Percentiles rank a stretch among this genome's conserved stretches.
Evolutionary conservation across 2,797 vertebrate genomes (phyloP).

Genomic region (Channa striata): DNA sequence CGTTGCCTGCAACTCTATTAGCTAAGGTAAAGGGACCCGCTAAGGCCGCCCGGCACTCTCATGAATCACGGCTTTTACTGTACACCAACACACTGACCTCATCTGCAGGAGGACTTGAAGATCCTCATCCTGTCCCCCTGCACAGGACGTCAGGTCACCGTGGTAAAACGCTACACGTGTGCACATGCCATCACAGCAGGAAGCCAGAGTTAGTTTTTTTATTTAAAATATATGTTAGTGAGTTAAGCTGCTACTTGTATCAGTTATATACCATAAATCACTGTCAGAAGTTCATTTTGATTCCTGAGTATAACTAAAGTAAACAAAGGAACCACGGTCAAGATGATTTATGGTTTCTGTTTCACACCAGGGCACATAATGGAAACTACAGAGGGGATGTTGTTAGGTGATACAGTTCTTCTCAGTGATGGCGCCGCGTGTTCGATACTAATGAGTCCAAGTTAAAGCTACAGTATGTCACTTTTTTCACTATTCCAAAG

Average conservation of each 20-base stretch:
- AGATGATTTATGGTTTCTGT: conserved; percentile 29
- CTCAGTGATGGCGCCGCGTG: neutral
- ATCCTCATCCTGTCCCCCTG: neutral
- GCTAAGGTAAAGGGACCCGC: conserved; percentile 46
- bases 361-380: neutral
- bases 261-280: conserved; percentile 35
- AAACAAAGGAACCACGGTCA: conserved; percentile 13
- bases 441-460: neutral
- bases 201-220: neutral
- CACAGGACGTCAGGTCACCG: neutral
- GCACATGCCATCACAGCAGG: neutral
- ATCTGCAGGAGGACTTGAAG: conserved; percentile 14
- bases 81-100: conserved; percentile 28
- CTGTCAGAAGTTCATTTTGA: conserved; percentile 13
- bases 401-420: neutral
- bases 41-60: neutral
- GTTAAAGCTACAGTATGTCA: neutral
- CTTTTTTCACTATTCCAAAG: too few relatives aligned
- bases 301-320: conserved; percentile 6
- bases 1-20: conserved; percentile 11
- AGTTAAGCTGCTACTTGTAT: conserved; percentile 20
- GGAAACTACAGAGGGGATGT: neutral
- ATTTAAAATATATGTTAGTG: neutral
- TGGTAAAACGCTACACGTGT: conserved; percentile 10
- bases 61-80: conserved; percentile 39